A percentile compares a stretch with the other conserved stretches of the same genome.
phyloP scores from a whole-genome alignment of 2,113 vertebrate genomes.

The Eptesicus fuscus region DNA sequence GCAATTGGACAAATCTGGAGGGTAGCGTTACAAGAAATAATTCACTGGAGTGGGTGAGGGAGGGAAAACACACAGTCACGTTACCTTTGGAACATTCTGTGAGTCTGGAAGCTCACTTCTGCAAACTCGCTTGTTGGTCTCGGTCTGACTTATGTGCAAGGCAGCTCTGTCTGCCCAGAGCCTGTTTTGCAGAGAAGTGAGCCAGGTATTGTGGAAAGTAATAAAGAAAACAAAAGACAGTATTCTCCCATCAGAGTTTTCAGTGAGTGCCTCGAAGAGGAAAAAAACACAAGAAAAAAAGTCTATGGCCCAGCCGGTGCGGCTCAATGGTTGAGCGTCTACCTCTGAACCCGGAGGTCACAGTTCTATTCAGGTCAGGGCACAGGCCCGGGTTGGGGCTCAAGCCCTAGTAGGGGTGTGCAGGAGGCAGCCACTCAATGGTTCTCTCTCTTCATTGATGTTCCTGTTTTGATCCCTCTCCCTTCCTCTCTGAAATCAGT shows the following conservation, averaged over 20 bases:
- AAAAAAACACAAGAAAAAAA: not conserved
- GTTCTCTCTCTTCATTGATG: too few relatives aligned
- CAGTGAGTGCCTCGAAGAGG: not conserved
- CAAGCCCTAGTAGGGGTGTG: too few relatives aligned
- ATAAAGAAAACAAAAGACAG: not conserved
- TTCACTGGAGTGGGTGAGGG: not conserved
- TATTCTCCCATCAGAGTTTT: not conserved
- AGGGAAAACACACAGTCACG: not conserved
- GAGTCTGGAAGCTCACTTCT: not conserved
- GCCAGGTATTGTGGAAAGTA: not conserved
- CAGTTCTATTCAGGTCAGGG: too few relatives aligned
- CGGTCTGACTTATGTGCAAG: not conserved
- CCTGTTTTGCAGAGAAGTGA: not conserved
- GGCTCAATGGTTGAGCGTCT: too few relatives aligned
- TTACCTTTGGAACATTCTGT: not conserved
- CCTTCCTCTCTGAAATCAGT: too few relatives aligned
- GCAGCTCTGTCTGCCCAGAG: not conserved
- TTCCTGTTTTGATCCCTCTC: too few relatives aligned
- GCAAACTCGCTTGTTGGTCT: not conserved
- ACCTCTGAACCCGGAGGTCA: too few relatives aligned
- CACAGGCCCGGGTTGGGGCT: too few relatives aligned
- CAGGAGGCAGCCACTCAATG: too few relatives aligned
- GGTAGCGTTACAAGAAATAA: not conserved
- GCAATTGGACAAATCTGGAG: not conserved
- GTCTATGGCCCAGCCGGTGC: too few relatives aligned